phyloP scores from a whole-genome alignment of 2,113 vertebrate species.

The Larimichthys polyactis region DNA sequence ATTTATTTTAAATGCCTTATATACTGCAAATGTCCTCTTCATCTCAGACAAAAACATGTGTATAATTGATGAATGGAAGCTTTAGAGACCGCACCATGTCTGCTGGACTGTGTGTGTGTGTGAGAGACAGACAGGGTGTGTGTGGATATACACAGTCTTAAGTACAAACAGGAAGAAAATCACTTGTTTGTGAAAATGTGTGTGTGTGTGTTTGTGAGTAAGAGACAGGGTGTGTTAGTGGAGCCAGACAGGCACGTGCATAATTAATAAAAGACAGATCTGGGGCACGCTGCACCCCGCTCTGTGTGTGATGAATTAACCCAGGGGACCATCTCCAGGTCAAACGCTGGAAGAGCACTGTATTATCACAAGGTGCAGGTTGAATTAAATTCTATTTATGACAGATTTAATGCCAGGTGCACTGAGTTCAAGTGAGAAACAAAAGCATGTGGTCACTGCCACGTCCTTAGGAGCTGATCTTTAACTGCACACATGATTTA shows the following conservation, averaged over 20 bases:
- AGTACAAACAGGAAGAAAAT: not conserved
- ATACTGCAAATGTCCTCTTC: not conserved
- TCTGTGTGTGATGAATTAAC: conserved; percentile 6
- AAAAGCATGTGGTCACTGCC: too few relatives aligned
- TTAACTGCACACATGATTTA: too few relatives aligned
- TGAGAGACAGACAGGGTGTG: not conserved
- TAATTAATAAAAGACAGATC: conserved; percentile 45
- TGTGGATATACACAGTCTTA: too few relatives aligned
- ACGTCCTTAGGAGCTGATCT: too few relatives aligned
- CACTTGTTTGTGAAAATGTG: not conserved
- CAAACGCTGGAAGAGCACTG: not conserved
- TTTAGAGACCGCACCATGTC: not conserved
- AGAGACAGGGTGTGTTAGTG: conserved; percentile 12
- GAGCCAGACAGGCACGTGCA: conserved; percentile 48
- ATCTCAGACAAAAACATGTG: conserved; percentile 48
- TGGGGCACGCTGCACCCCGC: conserved; percentile 4
- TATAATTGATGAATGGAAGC: conserved; percentile 52
- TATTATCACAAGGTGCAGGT: not conserved
- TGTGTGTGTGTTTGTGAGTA: not conserved
- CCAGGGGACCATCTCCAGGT: not conserved
- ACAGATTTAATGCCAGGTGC: not conserved
- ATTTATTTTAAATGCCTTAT: not conserved
- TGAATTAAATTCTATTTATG: not conserved
- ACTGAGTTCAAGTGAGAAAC: not conserved
- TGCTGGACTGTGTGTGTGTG: not conserved